These are phyloP conservation scores for Homarus americanus DNA, from an alignment of 1,140 invertebrate species.

Conservation along the genomic window DNA sequence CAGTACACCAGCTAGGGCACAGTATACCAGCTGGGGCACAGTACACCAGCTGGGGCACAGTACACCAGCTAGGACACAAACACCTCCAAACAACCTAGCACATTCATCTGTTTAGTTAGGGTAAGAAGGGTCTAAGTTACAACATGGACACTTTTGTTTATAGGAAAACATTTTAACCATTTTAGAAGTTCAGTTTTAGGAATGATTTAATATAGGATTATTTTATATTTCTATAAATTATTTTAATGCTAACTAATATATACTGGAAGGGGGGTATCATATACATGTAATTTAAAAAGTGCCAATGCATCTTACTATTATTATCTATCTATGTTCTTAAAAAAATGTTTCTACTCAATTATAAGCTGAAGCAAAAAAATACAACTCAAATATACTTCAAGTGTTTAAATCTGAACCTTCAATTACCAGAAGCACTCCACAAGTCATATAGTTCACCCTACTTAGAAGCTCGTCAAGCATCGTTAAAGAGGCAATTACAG, in stretches of 20 bases:
- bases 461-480: not conserved
- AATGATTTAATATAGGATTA: conserved; percentile 12
- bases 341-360: not conserved
- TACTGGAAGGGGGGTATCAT: not conserved
- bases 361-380: not conserved
- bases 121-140: conserved; percentile 43
- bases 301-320: not conserved
- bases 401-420: not conserved
- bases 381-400: not conserved
- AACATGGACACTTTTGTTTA: conserved; percentile 49
- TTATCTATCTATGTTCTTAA: not conserved
- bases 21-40: too few species aligned
- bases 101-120: conserved; percentile 46
- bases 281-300: not conserved
- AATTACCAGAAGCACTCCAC: not conserved
- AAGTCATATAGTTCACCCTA: not conserved
- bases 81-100: conserved; percentile 18
- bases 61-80: conserved; percentile 44
- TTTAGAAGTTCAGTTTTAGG: conserved; percentile 28
- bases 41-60: too few species aligned
- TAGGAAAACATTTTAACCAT: not conserved
- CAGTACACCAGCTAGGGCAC: too few species aligned
- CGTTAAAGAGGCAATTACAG: not conserved
- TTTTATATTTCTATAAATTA: conserved; percentile 1
- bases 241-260: too few species aligned